A percentile compares a stretch with the other conserved stretches of the same genome.
Conservation (phyloP, 2,797 vertebrate genomes). For the Liasis olivaceus region DNA sequence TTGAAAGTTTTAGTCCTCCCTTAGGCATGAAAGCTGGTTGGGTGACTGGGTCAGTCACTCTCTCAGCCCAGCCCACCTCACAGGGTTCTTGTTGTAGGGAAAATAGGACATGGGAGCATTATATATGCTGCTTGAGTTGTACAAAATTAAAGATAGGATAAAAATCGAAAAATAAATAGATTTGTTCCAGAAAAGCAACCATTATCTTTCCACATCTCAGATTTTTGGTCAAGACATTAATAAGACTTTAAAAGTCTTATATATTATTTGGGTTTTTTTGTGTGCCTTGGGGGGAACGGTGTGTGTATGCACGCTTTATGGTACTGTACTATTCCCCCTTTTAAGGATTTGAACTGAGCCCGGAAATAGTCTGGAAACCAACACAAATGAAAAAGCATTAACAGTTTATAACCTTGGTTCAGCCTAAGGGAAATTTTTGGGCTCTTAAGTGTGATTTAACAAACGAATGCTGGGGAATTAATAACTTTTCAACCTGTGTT, state of each 20-base stretch:
- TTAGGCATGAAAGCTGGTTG: background rate
- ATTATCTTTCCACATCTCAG: background rate
- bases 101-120: background rate
- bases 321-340: background rate
- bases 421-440: background rate
- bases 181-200: background rate
- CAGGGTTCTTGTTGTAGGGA: background rate
- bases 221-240: background rate
- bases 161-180: background rate
- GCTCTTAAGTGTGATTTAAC: background rate
- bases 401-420: background rate
- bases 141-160: background rate
- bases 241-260: background rate
- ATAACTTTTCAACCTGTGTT: background rate
- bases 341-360: background rate
- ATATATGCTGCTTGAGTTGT: background rate
- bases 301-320: background rate
- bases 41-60: background rate
- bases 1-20: background rate
- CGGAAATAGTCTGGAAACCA: background rate
- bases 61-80: background rate
- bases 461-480: background rate
- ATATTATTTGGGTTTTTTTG: background rate
- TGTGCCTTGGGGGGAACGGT: too few relatives aligned
- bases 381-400: background rate